Conservation (phyloP, 2,797 vertebrate species). For the Cossypha heuglini region DNA sequence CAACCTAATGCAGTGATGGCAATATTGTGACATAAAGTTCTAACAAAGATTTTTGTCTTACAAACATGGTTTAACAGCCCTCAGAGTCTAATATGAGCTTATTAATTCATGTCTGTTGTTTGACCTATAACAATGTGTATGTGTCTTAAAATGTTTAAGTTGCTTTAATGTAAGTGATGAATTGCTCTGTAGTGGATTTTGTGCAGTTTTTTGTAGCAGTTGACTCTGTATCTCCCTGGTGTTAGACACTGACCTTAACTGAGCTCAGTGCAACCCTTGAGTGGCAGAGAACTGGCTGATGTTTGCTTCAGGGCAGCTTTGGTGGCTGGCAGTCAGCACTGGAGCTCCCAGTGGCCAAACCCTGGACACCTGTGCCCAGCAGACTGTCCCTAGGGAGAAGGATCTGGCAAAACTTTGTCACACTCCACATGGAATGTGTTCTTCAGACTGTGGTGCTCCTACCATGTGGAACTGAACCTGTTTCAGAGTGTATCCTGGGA, state of each 20-base stretch:
- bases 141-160: background rate
- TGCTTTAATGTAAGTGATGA: background rate
- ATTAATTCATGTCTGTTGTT: background rate
- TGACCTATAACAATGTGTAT: background rate
- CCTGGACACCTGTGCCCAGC: background rate
- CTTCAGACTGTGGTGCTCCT: background rate
- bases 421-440: rapidly evolving
- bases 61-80: background rate
- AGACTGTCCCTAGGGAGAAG: rapidly evolving
- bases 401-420: background rate
- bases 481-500: background rate
- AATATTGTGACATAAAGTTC: background rate
- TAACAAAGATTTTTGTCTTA: background rate
- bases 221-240: background rate
- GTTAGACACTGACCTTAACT: background rate
- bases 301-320: background rate
- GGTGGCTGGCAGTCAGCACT: background rate
- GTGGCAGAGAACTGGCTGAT: background rate
- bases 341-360: background rate
- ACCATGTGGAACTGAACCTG: background rate
- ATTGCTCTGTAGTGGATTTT: background rate
- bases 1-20: background rate
- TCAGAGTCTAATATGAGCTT: background rate
- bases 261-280: background rate
- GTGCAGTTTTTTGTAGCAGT: background rate